Evolutionary conservation across 2,797 vertebrate species (phyloP).

Genomic region (Mionectes olivaceus): DNA sequence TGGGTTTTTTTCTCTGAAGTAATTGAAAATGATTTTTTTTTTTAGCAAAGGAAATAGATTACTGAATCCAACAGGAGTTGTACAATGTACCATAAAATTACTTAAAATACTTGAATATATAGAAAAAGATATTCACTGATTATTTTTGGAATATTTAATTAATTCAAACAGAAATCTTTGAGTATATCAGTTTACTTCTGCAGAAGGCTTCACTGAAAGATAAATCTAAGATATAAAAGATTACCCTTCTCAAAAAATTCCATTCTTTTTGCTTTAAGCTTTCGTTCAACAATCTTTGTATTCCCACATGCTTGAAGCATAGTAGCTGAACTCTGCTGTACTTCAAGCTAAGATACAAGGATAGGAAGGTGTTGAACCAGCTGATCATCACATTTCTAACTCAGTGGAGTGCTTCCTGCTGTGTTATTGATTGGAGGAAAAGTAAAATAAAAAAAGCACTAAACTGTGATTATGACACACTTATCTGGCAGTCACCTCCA

Average conservation of each 20-base stretch:
- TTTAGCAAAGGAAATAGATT: not conserved
- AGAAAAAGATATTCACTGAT: not conserved
- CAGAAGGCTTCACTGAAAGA: not conserved
- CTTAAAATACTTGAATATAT: not conserved
- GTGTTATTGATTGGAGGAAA: not conserved
- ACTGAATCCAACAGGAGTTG: not conserved
- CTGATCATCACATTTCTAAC: not conserved
- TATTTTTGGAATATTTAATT: not conserved
- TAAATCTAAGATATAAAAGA: not conserved
- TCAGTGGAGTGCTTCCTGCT: not conserved
- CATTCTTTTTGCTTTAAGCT: not conserved
- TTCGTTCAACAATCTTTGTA: not conserved
- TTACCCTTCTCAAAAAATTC: not conserved
- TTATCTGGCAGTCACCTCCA: not conserved
- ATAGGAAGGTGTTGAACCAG: not conserved
- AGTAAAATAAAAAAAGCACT: not conserved
- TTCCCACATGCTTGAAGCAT: not conserved
- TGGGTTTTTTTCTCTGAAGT: not conserved
- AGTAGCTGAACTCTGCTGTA: not conserved
- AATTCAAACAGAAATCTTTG: not conserved
- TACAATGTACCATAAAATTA: not conserved
- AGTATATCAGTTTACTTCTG: not conserved
- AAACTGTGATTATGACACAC: fast-evolving
- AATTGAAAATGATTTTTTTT: not conserved
- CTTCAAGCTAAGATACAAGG: not conserved